phyloP scores from a whole-genome alignment of 2,113 vertebrate genomes.

The Opisthocomus hoazin region DNA sequence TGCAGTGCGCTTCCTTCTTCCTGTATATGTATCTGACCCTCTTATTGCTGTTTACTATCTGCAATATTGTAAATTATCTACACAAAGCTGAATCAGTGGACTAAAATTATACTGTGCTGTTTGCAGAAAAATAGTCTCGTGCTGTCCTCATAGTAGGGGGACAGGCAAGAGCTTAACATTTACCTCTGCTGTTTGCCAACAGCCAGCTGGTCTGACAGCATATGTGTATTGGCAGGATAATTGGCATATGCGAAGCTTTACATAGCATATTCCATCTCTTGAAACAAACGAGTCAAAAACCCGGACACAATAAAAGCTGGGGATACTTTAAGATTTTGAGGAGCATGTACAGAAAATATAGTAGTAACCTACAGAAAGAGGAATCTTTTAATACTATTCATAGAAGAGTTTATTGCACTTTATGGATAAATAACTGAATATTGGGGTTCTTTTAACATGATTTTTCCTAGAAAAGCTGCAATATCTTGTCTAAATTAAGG shows the following conservation, averaged over 20 bases:
- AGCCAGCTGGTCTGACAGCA: conserved; percentile 1
- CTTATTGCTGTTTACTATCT: not conserved
- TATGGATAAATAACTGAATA: not conserved
- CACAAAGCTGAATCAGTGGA: not conserved
- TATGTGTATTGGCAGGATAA: not conserved
- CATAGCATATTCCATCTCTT: not conserved
- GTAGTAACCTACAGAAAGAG: not conserved
- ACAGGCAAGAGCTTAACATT: not conserved
- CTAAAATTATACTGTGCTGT: not conserved
- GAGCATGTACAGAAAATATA: not conserved
- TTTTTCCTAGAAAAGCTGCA: not conserved
- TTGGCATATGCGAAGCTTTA: not conserved
- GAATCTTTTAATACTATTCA: not conserved
- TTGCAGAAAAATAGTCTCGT: not conserved
- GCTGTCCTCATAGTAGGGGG: not conserved
- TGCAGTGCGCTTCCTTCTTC: not conserved
- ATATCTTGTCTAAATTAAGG: not conserved
- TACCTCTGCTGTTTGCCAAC: conserved; percentile 3
- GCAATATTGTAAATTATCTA: not conserved
- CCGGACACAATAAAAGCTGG: not conserved
- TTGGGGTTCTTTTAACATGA: not conserved
- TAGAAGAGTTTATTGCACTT: not conserved
- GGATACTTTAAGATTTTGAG: not conserved
- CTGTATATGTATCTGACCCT: not conserved
- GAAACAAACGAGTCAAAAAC: not conserved